These are phyloP conservation scores for Mustelus asterias DNA, from an alignment of 2,113 vertebrate genomes.

Conservation along the genomic window DNA sequence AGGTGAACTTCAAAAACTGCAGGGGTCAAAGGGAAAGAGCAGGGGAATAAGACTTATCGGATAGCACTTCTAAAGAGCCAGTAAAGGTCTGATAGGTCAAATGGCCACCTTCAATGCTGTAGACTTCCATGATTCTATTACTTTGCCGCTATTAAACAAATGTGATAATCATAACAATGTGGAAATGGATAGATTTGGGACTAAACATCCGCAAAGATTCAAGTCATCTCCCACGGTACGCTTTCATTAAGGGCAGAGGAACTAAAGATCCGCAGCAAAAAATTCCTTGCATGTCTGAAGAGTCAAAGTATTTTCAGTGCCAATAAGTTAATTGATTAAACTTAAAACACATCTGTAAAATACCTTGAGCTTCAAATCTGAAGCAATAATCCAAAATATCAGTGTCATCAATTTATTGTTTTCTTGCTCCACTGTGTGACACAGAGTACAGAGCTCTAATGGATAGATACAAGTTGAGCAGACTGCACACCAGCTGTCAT, in stretches of 20 bases:
- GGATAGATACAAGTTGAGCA: background rate
- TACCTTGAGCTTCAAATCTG: background rate
- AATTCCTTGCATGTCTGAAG: background rate
- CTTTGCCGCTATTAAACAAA: background rate
- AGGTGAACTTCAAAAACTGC: background rate
- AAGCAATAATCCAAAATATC: background rate
- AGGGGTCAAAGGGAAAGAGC: background rate
- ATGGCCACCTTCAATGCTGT: background rate
- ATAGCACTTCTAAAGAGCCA: background rate
- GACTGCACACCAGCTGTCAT: slow-evolving; percentile 43
- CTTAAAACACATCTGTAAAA: too few species aligned
- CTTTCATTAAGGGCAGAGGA: background rate
- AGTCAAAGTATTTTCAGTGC: background rate
- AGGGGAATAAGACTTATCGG: background rate
- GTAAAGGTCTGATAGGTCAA: background rate
- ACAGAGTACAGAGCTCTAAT: slow-evolving; percentile 3
- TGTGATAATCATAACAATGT: background rate
- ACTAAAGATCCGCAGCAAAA: background rate
- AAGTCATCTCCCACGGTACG: background rate
- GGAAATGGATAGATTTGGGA: background rate
- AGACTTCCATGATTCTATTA: background rate
- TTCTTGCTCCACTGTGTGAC: background rate
- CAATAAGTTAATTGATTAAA: background rate
- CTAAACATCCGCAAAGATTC: background rate
- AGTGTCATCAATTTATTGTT: background rate